Evolutionary conservation across 2,888 invertebrate species (phyloP).

Genomic region (Hermaeophaga mercurialis): DNA sequence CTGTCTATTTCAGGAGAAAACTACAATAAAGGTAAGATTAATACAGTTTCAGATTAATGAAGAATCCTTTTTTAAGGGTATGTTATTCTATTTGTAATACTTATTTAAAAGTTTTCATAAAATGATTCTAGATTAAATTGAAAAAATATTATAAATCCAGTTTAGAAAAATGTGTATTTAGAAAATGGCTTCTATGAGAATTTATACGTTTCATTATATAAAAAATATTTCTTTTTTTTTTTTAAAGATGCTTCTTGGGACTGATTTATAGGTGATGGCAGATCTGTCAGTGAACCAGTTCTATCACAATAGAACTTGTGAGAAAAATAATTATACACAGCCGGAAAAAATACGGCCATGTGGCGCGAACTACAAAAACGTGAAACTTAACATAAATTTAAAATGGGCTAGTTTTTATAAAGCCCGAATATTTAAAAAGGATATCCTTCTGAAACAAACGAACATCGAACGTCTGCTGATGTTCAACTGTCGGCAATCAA

Average conservation of each 20-base stretch:
- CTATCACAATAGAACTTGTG: conserved; percentile 36
- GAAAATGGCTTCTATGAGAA: too few relatives aligned
- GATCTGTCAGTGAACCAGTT: conserved; percentile 32
- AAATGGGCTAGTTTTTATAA: conserved; percentile 39
- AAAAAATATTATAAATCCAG: too few relatives aligned
- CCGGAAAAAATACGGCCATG: conserved; percentile 31
- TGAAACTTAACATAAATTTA: conserved; percentile 31
- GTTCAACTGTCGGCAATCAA: conserved; percentile 56
- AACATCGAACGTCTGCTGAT: conserved; percentile 50
- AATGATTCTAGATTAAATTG: too few relatives aligned
- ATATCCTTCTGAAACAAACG: conserved; percentile 44
- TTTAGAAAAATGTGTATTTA: too few relatives aligned
- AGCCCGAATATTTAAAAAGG: conserved; percentile 34
- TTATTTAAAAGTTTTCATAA: too few relatives aligned
- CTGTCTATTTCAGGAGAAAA: too few relatives aligned
- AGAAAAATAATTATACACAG: conserved; percentile 37
- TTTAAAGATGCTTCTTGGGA: neutral
- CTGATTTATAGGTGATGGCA: conserved; percentile 11
- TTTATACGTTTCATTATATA: neutral
- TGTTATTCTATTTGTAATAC: too few relatives aligned
- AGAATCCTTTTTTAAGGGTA: too few relatives aligned
- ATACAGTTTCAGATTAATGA: too few relatives aligned
- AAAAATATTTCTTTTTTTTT: neutral
- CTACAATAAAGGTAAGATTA: too few relatives aligned
- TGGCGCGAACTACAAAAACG: conserved; percentile 31